Base-by-base conservation (phyloP, 1,140 invertebrate genomes). In the Trichonephila clavipes region DNA sequence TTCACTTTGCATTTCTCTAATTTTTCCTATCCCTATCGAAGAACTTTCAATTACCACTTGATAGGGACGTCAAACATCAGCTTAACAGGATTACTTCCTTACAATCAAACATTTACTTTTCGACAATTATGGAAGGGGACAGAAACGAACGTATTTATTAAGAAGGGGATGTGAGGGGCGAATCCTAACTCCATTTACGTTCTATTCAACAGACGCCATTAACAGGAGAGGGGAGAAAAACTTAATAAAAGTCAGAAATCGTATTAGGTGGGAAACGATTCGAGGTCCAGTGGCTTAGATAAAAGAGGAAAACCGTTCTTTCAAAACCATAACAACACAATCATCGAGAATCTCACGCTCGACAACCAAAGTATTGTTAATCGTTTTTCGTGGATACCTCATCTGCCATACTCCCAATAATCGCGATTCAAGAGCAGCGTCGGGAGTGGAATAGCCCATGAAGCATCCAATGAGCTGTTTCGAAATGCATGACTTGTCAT, bases 261-360 rank as follows among this genome's bases (percentile, higher is more conserved):
- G 14, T 77, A 77, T 77, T 77, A 77, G 28, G 24, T 77, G 72
- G 72, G 34, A 34, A 77, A 19, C 28, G 28, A 77, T 77, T 77
- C 72, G 24, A 12, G 82, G 21, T 85, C 82, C 51, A 59, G 82
- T 85, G 82, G 82, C 82, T 85, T 24, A 58, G 82, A 85, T 85
- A 69, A 89, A 89, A 51, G 64, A 34, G 87, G n/a, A 58, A 51
- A 88, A 88, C 24, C 34, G 64, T 69, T 72, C 10, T 69, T 24
- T 19, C 59, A 88, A 51, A 90, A 61, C 72, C 62, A 90, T 82
- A 82, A 59, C 28, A 90, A 44, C 77, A 82, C 58, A 82, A 82
- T 90, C 62, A 90, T 90, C 44, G 89, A 12, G 77, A 90, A 90
- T 90, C 72, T 90, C 89, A 90, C 89, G 89, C 77, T 90, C 77